Conservation (phyloP, 1,140 invertebrate species). For the Aplysia californica region DNA sequence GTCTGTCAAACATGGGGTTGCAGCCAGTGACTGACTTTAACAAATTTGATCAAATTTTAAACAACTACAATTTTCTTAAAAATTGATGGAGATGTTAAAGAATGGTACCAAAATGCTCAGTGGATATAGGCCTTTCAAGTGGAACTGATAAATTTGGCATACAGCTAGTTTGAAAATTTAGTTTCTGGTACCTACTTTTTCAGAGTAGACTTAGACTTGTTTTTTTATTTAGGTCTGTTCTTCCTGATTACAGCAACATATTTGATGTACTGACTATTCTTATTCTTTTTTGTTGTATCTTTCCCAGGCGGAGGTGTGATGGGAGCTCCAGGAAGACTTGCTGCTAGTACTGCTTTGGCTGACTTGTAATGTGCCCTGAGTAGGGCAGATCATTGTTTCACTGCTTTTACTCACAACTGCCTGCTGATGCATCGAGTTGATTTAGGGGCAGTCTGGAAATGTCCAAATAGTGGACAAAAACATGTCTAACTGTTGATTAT, state of each 20-base stretch:
- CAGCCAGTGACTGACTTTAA: too few relatives aligned
- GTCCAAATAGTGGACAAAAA: too few relatives aligned
- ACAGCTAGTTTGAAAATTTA: not conserved
- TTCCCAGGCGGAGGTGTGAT: not conserved
- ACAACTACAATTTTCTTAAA: too few relatives aligned
- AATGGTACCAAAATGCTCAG: not conserved
- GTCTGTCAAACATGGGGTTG: too few relatives aligned
- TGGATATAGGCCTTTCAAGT: not conserved
- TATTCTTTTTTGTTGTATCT: not conserved
- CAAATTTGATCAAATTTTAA: too few relatives aligned
- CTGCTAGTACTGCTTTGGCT: not conserved
- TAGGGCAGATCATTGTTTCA: not conserved
- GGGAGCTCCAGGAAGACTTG: not conserved
- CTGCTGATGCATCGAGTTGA: too few relatives aligned
- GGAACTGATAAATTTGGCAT: not conserved
- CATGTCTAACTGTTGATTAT: too few relatives aligned
- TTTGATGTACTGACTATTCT: not conserved
- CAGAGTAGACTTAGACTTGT: too few relatives aligned
- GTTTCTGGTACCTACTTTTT: not conserved
- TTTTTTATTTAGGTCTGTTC: not conserved
- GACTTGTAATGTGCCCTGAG: not conserved
- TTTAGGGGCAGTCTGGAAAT: too few relatives aligned
- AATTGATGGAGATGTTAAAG: too few relatives aligned
- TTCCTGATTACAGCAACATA: not conserved
- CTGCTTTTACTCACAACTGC: not conserved